Evolutionary conservation across 2,888 invertebrate genomes (phyloP), one percentile per base, ranked within the genome.

Genomic region (Sesamia inferens): DNA sequence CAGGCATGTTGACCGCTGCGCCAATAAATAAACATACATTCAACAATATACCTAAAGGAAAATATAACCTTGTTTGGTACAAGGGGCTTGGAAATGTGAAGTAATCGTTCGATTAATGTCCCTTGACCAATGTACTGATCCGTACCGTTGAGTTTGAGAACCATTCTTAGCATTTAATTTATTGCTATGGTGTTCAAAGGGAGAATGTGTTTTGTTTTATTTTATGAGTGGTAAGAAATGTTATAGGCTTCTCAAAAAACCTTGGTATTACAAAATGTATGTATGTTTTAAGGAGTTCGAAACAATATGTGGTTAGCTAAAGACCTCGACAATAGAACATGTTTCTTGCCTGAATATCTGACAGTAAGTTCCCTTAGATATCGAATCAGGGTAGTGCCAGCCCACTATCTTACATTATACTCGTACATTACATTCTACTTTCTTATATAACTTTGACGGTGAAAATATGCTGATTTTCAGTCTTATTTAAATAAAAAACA

Each of bases 71-170:
- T 71, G 71, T 78, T 78, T 54, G n/a, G 51, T 39, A 6, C 19
- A 47, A 58, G 73, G 44, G 51, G 58, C 66, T 48, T 54, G 10
- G 8, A 39, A 55, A 61, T 55, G 54, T 19, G n/a, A 59, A 59
- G 47, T 47, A 48, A 79, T 65, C 31, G 22, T 11, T 10, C 54
- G 39, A 55, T 76, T 79, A 76, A 76, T 79, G 80, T 48, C 24
- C 76, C 76, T 79, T 74, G 79, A 79, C 76, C 74, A 24, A 64
- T 64, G 79, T 54, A 48, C 24, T 55, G 24, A 22, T 64, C 24
- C 80, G 39, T 19, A 5, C 58, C 79, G 61, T 79, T 74, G 74
- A 44, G 6, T 59, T 47, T 64, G 24, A 76, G 79, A 55, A 42
- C 39, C 7, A 13, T n/a, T 72, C 24, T 76, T 73, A 44, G 19